Conservation (phyloP, 2,797 vertebrate species). For the Artibeus jamaicensis region DNA sequence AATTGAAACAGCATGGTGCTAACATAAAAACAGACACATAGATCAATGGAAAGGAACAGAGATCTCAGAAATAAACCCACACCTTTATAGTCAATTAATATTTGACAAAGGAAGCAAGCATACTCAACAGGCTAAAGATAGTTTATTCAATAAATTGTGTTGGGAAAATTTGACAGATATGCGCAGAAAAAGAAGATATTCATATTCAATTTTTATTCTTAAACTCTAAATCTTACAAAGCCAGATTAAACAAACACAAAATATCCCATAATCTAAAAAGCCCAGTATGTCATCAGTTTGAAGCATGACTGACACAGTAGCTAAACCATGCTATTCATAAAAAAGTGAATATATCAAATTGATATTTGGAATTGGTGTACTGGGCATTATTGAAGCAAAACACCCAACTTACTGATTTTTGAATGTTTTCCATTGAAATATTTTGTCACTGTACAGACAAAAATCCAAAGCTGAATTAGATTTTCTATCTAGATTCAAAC, state of each 20-base stretch:
- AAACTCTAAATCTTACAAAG: not conserved
- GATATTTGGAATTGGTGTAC: not conserved
- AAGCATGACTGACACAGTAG: not conserved
- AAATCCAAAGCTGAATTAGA: not conserved
- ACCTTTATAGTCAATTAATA: too few species aligned
- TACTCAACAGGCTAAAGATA: too few species aligned
- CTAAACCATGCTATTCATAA: not conserved
- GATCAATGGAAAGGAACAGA: too few species aligned
- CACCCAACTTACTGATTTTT: not conserved
- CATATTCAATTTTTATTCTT: not conserved
- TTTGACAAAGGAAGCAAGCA: too few species aligned
- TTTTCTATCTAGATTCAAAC: not conserved
- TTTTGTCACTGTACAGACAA: not conserved
- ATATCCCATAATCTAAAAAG: not conserved
- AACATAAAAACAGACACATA: too few species aligned
- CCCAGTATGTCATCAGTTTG: not conserved
- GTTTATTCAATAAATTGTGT: too few species aligned
- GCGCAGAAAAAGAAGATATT: too few species aligned
- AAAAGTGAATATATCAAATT: not conserved
- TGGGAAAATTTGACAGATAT: too few species aligned
- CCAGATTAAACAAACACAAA: not conserved
- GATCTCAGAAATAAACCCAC: too few species aligned
- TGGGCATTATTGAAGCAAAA: not conserved
- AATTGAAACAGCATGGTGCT: too few species aligned
- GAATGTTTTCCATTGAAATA: not conserved